Evolutionary conservation across 2,888 invertebrate genomes (phyloP).

Genomic region (Muschampia plurimacula): DNA sequence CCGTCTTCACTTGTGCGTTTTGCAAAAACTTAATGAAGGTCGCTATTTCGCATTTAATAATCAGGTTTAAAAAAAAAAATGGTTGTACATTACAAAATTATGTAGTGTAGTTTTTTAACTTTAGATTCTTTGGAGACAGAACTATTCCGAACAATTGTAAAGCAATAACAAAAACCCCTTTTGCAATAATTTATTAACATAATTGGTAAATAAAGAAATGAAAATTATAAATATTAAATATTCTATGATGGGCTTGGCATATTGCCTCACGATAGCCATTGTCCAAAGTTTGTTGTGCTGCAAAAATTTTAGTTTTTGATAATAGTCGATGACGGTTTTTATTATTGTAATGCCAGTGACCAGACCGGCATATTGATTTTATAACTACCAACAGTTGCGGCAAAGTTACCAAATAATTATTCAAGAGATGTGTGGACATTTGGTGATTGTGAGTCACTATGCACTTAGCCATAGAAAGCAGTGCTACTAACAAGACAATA

Average conservation of each 20-base stretch:
- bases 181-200: slow-evolving; percentile 71
- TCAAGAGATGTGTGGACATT: neutral
- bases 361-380: neutral
- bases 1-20: neutral
- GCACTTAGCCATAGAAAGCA: neutral
- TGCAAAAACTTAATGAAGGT: neutral
- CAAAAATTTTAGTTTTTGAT: too few species aligned
- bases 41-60: too few species aligned
- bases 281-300: too few species aligned
- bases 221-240: slow-evolving; percentile 10
- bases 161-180: slow-evolving; percentile 61
- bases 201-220: slow-evolving; percentile 20
- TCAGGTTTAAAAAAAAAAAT: too few species aligned
- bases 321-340: too few species aligned
- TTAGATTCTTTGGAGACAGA: slow-evolving; percentile 12
- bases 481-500: slow-evolving; percentile 34
- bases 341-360: neutral
- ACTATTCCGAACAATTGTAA: slow-evolving; percentile 37
- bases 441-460: neutral
- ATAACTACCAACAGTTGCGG: neutral
- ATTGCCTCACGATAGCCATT: neutral
- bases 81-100: neutral
- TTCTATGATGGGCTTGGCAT: neutral
- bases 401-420: neutral
- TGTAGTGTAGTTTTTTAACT: neutral